Evolutionary conservation across 2,888 invertebrate species (phyloP).

Genomic region (Tetrapedia diversipes): DNA sequence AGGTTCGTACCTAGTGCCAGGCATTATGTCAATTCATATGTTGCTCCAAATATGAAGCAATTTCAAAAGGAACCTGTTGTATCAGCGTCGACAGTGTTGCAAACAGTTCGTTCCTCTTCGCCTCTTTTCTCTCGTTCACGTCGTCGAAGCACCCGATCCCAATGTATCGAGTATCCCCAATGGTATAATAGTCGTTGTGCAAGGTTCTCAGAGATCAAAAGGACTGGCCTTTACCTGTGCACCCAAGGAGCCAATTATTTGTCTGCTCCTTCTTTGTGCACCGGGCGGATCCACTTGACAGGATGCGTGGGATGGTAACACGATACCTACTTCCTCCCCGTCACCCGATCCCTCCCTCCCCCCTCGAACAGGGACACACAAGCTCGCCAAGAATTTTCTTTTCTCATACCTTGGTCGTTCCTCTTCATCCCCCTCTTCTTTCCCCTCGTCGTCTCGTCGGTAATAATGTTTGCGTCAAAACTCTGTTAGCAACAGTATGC

Average conservation of each 20-base stretch:
- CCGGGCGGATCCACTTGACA: slow-evolving; percentile 79
- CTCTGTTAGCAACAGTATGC: too few species aligned
- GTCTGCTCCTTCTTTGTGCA: slow-evolving; percentile 79
- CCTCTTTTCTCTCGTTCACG: slow-evolving; percentile 34
- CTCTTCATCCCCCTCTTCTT: not conserved
- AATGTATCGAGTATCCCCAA: slow-evolving; percentile 81
- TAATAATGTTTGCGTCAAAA: not conserved
- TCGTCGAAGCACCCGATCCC: slow-evolving; percentile 63
- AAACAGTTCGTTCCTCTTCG: slow-evolving; percentile 43
- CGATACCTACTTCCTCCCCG: slow-evolving; percentile 81
- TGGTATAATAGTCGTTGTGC: slow-evolving; percentile 73
- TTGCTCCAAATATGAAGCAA: too few species aligned
- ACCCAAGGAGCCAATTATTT: slow-evolving; percentile 81
- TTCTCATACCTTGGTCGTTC: too few species aligned
- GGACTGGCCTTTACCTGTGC: slow-evolving; percentile 78
- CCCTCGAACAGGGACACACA: slow-evolving; percentile 17
- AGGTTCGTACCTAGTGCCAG: too few species aligned
- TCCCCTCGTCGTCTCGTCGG: not conserved
- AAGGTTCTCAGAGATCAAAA: slow-evolving; percentile 78
- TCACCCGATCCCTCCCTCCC: slow-evolving; percentile 71
- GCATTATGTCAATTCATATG: too few species aligned
- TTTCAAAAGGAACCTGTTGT: too few species aligned
- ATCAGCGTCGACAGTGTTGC: slow-evolving; percentile 34
- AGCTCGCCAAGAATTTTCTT: slow-evolving; percentile 35
- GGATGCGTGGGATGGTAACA: slow-evolving; percentile 81